Evolutionary conservation across 2,797 vertebrate genomes (phyloP).

Genomic region (Galago senegalensis): DNA sequence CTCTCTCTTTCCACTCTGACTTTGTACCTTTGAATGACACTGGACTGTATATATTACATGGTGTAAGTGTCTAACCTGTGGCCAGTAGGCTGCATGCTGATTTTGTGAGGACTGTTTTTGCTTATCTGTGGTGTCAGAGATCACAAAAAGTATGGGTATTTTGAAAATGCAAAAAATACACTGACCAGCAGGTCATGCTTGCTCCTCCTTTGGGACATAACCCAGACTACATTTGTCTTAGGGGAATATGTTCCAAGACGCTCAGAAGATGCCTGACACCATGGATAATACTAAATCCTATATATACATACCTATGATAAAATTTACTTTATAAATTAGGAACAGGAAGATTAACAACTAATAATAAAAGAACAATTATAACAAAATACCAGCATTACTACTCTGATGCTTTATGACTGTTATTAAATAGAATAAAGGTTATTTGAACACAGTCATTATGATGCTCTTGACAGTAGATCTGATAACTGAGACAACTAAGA

Average conservation of each 20-base stretch:
- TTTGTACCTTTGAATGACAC: slow-evolving; percentile 12
- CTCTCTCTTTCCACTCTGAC: slow-evolving; percentile 59
- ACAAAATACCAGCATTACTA: neutral
- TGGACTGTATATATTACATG: neutral
- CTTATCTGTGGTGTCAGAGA: no score
- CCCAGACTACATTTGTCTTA: neutral
- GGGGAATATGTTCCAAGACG: no score
- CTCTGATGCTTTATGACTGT: neutral
- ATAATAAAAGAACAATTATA: neutral
- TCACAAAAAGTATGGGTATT: neutral
- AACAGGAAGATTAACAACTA: neutral
- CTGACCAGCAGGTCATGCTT: neutral
- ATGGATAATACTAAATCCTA: neutral
- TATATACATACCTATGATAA: neutral
- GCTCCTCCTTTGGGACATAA: neutral
- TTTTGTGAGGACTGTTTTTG: no score
- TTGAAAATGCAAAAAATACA: neutral
- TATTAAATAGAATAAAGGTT: neutral
- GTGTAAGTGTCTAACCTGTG: neutral
- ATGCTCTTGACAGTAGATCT: neutral
- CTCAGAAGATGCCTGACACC: neutral
- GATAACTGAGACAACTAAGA: neutral
- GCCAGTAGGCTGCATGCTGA: no score
- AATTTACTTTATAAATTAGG: neutral
- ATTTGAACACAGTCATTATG: neutral